These are phyloP conservation scores for Alcis repandata DNA, from an alignment of 2,888 invertebrate species.

Conservation along the genomic window DNA sequence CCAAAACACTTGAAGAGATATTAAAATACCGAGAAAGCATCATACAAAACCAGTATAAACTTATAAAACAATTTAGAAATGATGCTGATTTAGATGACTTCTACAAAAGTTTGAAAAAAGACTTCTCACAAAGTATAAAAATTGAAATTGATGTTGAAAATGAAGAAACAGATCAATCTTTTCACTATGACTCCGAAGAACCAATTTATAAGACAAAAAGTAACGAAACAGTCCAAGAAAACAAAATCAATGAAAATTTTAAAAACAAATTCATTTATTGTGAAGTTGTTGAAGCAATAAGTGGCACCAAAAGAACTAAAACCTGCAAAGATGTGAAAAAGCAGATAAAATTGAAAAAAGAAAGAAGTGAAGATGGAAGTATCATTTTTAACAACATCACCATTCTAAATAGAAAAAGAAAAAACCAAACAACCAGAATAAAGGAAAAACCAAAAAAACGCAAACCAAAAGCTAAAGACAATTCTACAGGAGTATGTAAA, in stretches of 20 bases:
- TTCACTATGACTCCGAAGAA: neutral
- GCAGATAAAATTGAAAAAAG: neutral
- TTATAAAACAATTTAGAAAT: constrained; percentile 47
- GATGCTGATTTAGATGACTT: constrained; percentile 42
- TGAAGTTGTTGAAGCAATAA: neutral
- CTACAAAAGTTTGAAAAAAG: constrained; percentile 46
- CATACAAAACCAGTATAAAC: constrained; percentile 57
- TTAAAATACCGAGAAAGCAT: constrained; percentile 55
- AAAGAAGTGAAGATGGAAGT: neutral
- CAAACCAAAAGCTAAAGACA: neutral
- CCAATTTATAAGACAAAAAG: neutral
- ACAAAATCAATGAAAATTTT: neutral
- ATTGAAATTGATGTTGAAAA: neutral
- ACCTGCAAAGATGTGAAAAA: neutral
- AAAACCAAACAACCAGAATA: neutral
- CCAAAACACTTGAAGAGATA: constrained; percentile 56
- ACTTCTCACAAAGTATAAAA: neutral
- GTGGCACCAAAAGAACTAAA: neutral
- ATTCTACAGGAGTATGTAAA: too few relatives aligned
- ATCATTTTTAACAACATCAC: neutral
- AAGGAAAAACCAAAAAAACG: neutral
- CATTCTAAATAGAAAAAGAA: neutral
- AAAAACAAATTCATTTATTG: neutral
- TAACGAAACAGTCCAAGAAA: neutral
- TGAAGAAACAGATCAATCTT: neutral